Evolutionary conservation across 2,888 invertebrate species (phyloP).

Genomic region (Teleiodes luculella): DNA sequence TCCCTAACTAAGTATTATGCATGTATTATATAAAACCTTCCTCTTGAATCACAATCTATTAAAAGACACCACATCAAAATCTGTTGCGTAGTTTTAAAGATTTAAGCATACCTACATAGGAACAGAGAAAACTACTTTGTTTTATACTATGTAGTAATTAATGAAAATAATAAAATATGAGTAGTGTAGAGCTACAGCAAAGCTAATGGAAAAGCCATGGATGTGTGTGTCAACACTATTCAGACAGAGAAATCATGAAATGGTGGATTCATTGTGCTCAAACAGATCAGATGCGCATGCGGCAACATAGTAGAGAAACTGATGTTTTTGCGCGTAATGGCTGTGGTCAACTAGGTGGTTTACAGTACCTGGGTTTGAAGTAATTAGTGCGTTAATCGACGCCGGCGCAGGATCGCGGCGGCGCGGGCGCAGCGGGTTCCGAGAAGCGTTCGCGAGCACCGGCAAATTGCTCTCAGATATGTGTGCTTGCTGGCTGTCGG

Average conservation of each 20-base stretch:
- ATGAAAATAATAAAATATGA: no score
- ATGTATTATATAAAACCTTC: no score
- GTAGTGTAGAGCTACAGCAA: no score
- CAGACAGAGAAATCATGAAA: not conserved
- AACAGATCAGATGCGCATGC: not conserved
- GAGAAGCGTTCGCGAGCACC: constrained; percentile 68
- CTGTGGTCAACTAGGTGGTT: constrained; percentile 23
- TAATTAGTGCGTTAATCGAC: constrained; percentile 72
- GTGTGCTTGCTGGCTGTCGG: constrained; percentile 70
- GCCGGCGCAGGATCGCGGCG: constrained; percentile 22
- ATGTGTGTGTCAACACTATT: not conserved
- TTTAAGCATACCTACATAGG: no score
- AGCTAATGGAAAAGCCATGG: not conserved
- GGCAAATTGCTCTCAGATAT: constrained; percentile 75
- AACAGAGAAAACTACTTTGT: no score
- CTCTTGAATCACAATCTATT: no score
- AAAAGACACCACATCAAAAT: no score
- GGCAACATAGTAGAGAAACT: constrained; percentile 11
- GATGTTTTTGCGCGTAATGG: constrained; percentile 19
- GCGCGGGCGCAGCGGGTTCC: constrained; percentile 50
- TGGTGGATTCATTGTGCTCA: not conserved
- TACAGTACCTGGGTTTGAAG: constrained; percentile 29
- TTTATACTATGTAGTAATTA: no score
- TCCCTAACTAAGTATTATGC: no score
- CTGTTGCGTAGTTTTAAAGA: no score